Percentiles rank a stretch among this genome's conserved stretches.
phyloP scores from a whole-genome alignment of 2,113 vertebrate species.

The Pionites leucogaster region DNA sequence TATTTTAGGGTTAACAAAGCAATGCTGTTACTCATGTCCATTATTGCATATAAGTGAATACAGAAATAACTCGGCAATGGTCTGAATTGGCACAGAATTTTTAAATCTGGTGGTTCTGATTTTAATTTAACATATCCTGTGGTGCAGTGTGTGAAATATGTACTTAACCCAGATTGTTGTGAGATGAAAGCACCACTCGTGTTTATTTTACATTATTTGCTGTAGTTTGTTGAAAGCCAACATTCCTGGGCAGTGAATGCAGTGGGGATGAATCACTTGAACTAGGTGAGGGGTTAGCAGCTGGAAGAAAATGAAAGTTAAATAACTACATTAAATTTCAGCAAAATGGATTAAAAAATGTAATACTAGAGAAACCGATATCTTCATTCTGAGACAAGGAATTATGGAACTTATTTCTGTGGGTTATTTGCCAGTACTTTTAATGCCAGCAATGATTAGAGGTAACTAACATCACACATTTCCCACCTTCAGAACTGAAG shows the following conservation, averaged over 20 bases:
- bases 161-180: slow-evolving; percentile 72
- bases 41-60: slow-evolving; percentile 57
- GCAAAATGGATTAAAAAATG: slow-evolving; percentile 57
- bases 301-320: slow-evolving; percentile 61
- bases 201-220: slow-evolving; percentile 81
- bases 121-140: slow-evolving; percentile 84
- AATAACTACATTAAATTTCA: slow-evolving; percentile 46
- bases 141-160: slow-evolving; percentile 78
- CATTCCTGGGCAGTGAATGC: slow-evolving; percentile 80
- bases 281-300: slow-evolving; percentile 82
- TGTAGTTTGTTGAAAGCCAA: slow-evolving; percentile 78
- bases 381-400: not conserved
- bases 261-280: slow-evolving; percentile 78
- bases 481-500: not conserved
- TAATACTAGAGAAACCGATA: not conserved
- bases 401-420: not conserved
- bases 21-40: slow-evolving; percentile 48
- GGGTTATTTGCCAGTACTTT: not conserved
- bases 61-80: slow-evolving; percentile 56
- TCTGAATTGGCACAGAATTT: slow-evolving; percentile 63
- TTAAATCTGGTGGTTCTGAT: slow-evolving; percentile 72
- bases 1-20: slow-evolving; percentile 49
- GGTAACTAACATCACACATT: not conserved
- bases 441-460: not conserved
- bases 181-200: slow-evolving; percentile 76